A percentile compares a stretch with the other conserved stretches of the same genome.
Evolutionary conservation across 2,888 invertebrate species (phyloP).

Genomic region (Frankliniella fusca): DNA sequence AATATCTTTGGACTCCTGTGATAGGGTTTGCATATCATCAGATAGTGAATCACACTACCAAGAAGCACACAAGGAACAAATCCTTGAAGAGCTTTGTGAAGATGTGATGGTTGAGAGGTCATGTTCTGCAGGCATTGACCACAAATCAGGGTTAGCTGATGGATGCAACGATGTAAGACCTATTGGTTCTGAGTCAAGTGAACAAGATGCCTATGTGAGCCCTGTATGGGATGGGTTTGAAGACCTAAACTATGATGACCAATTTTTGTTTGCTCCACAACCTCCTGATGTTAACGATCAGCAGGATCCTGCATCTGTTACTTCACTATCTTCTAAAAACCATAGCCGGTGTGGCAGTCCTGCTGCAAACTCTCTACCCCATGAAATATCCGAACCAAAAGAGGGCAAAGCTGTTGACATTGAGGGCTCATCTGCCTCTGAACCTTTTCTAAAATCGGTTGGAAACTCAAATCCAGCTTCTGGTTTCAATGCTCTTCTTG

Average conservation of each 20-base stretch:
- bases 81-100: no score
- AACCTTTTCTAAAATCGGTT: not conserved
- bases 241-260: constrained; percentile 33
- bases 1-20: not conserved
- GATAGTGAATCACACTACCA: not conserved
- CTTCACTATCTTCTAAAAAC: not conserved
- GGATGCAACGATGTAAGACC: not conserved
- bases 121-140: no score
- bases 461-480: not conserved
- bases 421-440: not conserved
- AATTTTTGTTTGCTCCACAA: constrained; percentile 28
- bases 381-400: not conserved
- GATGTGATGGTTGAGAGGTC: no score
- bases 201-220: constrained; percentile 30
- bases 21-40: not conserved
- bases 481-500: constrained; percentile 28
- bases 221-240: constrained; percentile 38
- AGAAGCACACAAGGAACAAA: no score
- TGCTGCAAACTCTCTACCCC: not conserved
- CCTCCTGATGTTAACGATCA: not conserved
- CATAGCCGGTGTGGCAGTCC: no score
- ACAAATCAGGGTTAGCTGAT: not conserved
- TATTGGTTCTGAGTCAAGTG: not conserved
- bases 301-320: not conserved
- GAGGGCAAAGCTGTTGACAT: not conserved